A percentile compares a stretch with the other conserved stretches of the same genome.
Evolutionary conservation across 2,797 vertebrate species (phyloP).

Genomic region (Etheostoma perlongum): DNA sequence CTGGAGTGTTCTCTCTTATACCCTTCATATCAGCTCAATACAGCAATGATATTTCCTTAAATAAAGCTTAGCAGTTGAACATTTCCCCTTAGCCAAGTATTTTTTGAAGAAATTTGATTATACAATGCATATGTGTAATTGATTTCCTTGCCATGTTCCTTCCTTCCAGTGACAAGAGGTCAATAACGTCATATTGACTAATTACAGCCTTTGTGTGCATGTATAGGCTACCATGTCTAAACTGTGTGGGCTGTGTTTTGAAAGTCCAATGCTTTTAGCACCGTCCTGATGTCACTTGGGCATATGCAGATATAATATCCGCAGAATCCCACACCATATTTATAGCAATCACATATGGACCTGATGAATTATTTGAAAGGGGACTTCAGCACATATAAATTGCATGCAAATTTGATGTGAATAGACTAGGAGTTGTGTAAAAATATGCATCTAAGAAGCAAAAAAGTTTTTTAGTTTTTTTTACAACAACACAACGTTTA

Average conservation of each 20-base stretch:
- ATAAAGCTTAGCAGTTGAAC: slow-evolving; percentile 47
- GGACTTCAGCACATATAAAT: slow-evolving; percentile 20
- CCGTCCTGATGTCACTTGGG: slow-evolving; percentile 27
- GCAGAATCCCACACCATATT: not conserved
- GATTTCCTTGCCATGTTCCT: slow-evolving; percentile 79
- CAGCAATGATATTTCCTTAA: slow-evolving; percentile 59
- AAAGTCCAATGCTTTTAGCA: slow-evolving; percentile 60
- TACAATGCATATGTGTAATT: slow-evolving; percentile 77
- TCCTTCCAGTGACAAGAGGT: slow-evolving; percentile 78
- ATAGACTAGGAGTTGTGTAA: slow-evolving; percentile 1
- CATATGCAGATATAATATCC: slow-evolving; percentile 4
- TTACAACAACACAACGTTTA: not conserved
- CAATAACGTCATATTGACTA: slow-evolving; percentile 78
- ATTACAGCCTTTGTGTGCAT: slow-evolving; percentile 42
- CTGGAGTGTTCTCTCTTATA: slow-evolving; percentile 5
- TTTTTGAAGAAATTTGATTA: slow-evolving; percentile 77
- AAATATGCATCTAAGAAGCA: not conserved
- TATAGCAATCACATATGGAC: slow-evolving; percentile 26
- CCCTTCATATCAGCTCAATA: slow-evolving; percentile 48
- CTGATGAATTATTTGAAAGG: slow-evolving; percentile 46
- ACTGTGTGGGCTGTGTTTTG: slow-evolving; percentile 38
- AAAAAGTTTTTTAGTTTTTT: not conserved
- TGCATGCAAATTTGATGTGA: slow-evolving; percentile 41
- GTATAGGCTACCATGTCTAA: slow-evolving; percentile 40
- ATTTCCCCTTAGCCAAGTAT: slow-evolving; percentile 71